phyloP scores from a whole-genome alignment of 2,888 invertebrate species.

The Thymelicus lineola region DNA sequence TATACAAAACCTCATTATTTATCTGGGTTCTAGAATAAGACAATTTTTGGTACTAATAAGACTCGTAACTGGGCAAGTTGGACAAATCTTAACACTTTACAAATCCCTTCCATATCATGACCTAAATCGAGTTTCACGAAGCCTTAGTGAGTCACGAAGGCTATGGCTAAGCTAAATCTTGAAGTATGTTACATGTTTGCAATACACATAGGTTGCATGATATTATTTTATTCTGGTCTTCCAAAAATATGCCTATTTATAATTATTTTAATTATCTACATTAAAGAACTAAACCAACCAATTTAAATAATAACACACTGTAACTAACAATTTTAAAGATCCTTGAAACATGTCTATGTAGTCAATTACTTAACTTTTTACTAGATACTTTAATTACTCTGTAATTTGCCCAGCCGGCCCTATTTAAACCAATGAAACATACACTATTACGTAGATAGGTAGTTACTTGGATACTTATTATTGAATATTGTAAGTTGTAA shows the following conservation, averaged over 20 bases:
- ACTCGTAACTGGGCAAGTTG: too few species aligned
- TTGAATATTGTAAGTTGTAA: too few species aligned
- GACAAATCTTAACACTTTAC: too few species aligned
- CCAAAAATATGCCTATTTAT: not conserved
- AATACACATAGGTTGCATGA: too few species aligned
- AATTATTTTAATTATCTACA: not conserved
- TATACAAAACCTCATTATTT: too few species aligned
- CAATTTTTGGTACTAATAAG: too few species aligned
- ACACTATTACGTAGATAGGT: conserved; percentile 4
- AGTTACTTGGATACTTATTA: conserved; percentile 7
- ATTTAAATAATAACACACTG: not conserved
- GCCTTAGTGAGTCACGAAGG: too few species aligned
- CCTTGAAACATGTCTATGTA: not conserved
- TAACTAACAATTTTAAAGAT: not conserved
- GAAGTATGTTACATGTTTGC: too few species aligned
- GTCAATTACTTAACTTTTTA: conserved; percentile 1
- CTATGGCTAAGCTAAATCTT: too few species aligned
- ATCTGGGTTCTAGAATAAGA: too few species aligned
- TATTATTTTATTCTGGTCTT: not conserved
- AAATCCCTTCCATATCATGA: too few species aligned
- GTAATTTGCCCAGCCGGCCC: not conserved
- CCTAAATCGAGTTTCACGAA: too few species aligned
- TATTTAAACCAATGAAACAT: conserved; percentile 3
- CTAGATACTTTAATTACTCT: conserved; percentile 3
- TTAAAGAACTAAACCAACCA: not conserved